Base-by-base conservation (phyloP, 2,113 vertebrate species). In the Hyla sarda region DNA sequence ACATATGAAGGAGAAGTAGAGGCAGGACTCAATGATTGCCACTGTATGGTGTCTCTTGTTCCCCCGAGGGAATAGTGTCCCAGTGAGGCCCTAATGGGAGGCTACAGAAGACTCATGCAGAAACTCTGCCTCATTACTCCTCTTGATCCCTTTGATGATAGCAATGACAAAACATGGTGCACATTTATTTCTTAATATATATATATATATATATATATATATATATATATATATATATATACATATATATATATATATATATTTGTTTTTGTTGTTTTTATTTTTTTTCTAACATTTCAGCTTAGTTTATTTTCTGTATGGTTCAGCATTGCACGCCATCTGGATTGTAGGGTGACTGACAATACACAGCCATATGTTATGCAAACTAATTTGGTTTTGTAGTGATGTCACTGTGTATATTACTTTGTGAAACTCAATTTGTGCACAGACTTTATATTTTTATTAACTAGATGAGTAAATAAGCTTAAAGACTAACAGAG, bases 1-100 rank as follows among this genome's bases (percentile, higher is more conserved):
- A 56, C 45, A 71, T 69, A 80, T 69, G 76, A 79, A 79, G 62
- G 75, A 60, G 45, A 86, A 73, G 50, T 73, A 84, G 50, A 81
- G 81, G 34, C 76, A 74, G 77, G 47, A 37, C 48, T 71, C 48
- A 54, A 50, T 72, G 65, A 45, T 14, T 81, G 65, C 16, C 84
- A 81, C 77, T 81, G 77, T 86, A 60, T 81, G 84, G 84, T 86
- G 76, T 73, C 65, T 86, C 30, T 71, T 86, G 77, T 28, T 86
- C 67, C 84, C 84, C 84, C 60, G 65, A 81, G 84, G 84, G 84
- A 86, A 81, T 58, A 65, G 56, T 81, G 34, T 56, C 65, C 77
- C 65, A 73, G 77, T 86, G 72, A 69, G 79, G 32, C 52, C 81
- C 79, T 86, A 81, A 86, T 80, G 77, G 84, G 48, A 74, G 67